Evolutionary conservation across 2,797 vertebrate genomes (phyloP).

Genomic region (Pyrrhura leucotis): DNA sequence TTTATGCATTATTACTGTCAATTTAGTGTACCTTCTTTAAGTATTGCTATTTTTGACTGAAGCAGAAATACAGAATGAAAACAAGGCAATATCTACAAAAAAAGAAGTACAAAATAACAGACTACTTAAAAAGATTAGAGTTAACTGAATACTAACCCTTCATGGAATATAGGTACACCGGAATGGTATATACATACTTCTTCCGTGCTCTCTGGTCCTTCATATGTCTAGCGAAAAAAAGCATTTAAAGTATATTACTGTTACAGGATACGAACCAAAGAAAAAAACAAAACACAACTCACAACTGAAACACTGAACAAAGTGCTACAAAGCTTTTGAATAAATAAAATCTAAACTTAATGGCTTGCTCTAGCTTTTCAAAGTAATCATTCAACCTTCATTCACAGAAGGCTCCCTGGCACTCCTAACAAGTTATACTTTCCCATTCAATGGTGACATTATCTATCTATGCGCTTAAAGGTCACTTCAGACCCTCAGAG

Average conservation of each 20-base stretch:
- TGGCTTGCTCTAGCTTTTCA: not conserved
- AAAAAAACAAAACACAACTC: not conserved
- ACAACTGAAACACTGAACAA: not conserved
- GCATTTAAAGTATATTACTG: not conserved
- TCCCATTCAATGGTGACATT: not conserved
- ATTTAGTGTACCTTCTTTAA: not conserved
- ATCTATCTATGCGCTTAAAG: not conserved
- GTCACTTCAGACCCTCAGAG: not conserved
- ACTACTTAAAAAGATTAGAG: not conserved
- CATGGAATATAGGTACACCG: constrained; percentile 87
- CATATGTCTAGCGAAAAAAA: constrained; percentile 1
- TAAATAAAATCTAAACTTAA: not conserved
- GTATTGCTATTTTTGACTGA: not conserved
- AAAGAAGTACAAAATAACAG: not conserved
- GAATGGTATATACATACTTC: constrained; percentile 90
- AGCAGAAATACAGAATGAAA: not conserved
- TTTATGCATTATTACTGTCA: not conserved
- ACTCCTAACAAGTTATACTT: not conserved
- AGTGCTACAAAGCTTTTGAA: not conserved
- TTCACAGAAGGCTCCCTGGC: not conserved
- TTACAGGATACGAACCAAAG: not conserved
- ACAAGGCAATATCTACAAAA: not conserved
- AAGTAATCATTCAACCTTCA: not conserved
- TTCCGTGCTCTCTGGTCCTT: constrained; percentile 83
- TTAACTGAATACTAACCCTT: constrained; percentile 78